Conservation (phyloP, 1,140 invertebrate species). For the Theocolax elegans region DNA sequence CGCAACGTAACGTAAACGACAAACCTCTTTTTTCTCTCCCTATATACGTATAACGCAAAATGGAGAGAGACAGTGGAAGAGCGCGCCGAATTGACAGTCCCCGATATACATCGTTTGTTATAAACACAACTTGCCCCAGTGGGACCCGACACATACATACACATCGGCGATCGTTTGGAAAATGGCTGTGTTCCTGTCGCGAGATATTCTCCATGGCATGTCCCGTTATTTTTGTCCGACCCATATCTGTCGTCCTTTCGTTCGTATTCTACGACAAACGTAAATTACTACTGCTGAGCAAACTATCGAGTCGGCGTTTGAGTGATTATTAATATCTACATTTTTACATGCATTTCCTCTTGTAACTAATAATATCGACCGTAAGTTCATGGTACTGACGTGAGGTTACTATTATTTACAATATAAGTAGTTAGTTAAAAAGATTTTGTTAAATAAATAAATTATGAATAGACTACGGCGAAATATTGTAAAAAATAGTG, state of each 20-base stretch:
- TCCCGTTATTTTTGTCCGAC: conserved; percentile 41
- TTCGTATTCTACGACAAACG: conserved; percentile 6
- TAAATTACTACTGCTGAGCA: not conserved
- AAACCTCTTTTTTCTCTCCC: not conserved
- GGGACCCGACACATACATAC: not conserved
- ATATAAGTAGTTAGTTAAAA: too few species aligned
- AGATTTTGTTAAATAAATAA: too few species aligned
- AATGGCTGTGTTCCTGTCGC: conserved; percentile 5
- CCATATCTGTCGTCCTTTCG: conserved; percentile 38
- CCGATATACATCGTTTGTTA: not conserved
- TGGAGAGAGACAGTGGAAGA: too few species aligned
- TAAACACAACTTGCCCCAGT: not conserved
- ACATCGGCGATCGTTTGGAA: not conserved
- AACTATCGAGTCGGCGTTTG: not conserved
- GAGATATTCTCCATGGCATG: not conserved
- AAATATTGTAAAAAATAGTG: too few species aligned
- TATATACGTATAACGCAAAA: too few species aligned
- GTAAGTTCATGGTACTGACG: too few species aligned
- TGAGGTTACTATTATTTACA: too few species aligned
- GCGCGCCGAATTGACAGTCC: not conserved
- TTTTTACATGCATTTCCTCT: too few species aligned
- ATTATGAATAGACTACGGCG: too few species aligned
- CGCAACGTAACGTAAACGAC: too few species aligned
- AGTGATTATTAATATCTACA: conserved; percentile 22
- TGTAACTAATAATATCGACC: too few species aligned